Evolutionary conservation across 2,888 invertebrate genomes (phyloP), one percentile per base, ranked within the genome.

Genomic region (Athetis lepigone): DNA sequence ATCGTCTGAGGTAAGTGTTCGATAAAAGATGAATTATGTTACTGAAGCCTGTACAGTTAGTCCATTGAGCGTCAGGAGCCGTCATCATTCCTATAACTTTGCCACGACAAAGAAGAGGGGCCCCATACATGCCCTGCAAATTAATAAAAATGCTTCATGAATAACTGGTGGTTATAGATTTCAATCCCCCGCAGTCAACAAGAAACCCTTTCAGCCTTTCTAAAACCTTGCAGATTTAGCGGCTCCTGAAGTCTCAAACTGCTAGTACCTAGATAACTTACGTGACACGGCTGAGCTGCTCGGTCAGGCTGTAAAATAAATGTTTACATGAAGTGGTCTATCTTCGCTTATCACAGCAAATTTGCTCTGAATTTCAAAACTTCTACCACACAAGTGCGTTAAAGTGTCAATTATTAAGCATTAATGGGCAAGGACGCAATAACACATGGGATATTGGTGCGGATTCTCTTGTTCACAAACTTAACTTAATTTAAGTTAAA

Each of bases 51-150:
- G 93, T 93, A 75, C 94, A 94, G 78, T 94, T 93, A 16, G 86
- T 81, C 94, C 94, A 94, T 71, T 94, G 94, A 0, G 89, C 92
- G 63, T 94, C 93, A 0, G 94, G 93, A 0, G 94, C 90, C 88
- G 88, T 84, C 71, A 93, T n/a, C 86, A 94, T 70, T 0, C 79
- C 94, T 0, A 90, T 85, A 1, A 77, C 82, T 36, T 76, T 83
- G 0, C 91, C 92, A 1, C 79, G 79, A 75, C 94, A 93, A 27
- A 94, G 62, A 21, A 94, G 73, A 4, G 94, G 93, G 1, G 92
- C 81, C 2, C 94, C 94, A 65, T 91, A 94, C 92, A 92, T 93
- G 2, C 93, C 94, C 94, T 94, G 77, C 18, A 33, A 4, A 46
- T 2, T 51, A 33, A 19, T 39, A 64, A 60, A 27, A 29, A 29